Conservation (phyloP, 2,888 invertebrate genomes). For the Clanis bilineata region DNA sequence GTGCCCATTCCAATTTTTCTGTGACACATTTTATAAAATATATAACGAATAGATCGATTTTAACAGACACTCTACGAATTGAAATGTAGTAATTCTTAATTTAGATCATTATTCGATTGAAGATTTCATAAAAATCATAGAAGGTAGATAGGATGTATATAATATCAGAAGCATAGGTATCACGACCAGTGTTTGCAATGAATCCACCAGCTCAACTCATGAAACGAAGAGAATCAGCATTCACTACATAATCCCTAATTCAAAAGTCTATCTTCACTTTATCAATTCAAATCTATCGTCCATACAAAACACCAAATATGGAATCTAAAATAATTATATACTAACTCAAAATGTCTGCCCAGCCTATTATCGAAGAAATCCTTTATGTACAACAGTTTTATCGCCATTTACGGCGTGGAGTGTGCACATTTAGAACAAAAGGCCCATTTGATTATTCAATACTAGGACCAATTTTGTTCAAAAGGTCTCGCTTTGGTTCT, state of each 20-base stretch:
- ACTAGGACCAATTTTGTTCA: constrained; percentile 53
- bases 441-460: constrained; percentile 45
- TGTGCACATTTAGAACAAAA: constrained; percentile 40
- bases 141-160: too few relatives aligned
- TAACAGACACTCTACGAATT: too few relatives aligned
- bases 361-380: not conserved
- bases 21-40: too few relatives aligned
- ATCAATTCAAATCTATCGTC: not conserved
- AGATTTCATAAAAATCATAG: too few relatives aligned
- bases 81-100: too few relatives aligned
- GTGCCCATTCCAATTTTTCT: too few relatives aligned
- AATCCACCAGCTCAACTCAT: too few relatives aligned
- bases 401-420: constrained; percentile 23
- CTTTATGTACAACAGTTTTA: constrained; percentile 20
- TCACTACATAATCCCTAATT: not conserved
- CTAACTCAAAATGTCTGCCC: not conserved
- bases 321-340: not conserved
- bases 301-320: not conserved
- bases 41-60: too few relatives aligned
- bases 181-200: too few relatives aligned
- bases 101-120: too few relatives aligned
- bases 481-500: constrained; percentile 50
- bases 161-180: too few relatives aligned
- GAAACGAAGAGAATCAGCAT: not conserved
- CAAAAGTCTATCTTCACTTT: not conserved